Percentiles rank a stretch among this genome's conserved stretches.
These are phyloP conservation scores for Noctua pronuba DNA, from an alignment of 2,888 invertebrate genomes.

Conservation along the genomic window DNA sequence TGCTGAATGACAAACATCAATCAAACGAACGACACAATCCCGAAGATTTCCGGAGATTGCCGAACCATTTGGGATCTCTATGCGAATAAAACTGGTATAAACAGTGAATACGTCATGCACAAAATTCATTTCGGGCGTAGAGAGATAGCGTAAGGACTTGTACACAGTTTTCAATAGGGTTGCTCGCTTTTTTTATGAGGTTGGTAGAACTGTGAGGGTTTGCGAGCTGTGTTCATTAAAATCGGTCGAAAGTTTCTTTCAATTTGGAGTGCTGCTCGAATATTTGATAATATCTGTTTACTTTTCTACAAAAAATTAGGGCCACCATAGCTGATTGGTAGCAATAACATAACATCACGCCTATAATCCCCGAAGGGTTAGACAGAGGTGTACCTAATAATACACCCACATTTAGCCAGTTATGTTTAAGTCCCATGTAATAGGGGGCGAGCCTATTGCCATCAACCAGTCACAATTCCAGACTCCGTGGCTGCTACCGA, in stretches of 20 bases:
- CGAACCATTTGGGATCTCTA: slow-evolving; percentile 39
- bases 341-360: neutral
- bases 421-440: too few species aligned
- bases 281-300: neutral
- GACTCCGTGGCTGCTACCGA: too few species aligned
- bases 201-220: slow-evolving; percentile 9
- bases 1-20: slow-evolving; percentile 57
- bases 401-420: too few species aligned
- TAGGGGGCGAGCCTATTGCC: too few species aligned
- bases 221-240: slow-evolving; percentile 20
- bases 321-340: neutral
- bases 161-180: slow-evolving; percentile 32
- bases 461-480: too few species aligned
- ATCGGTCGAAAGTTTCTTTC: slow-evolving; percentile 6
- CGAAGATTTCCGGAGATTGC: slow-evolving; percentile 49
- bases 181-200: slow-evolving; percentile 30
- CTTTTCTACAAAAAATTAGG: neutral
- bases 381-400: too few species aligned
- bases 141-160: slow-evolving; percentile 31
- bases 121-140: slow-evolving; percentile 52
- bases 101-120: slow-evolving; percentile 52
- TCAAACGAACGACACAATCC: slow-evolving; percentile 52
- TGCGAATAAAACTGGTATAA: slow-evolving; percentile 53
- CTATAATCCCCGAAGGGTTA: too few species aligned
- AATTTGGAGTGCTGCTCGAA: neutral